These are phyloP conservation scores for Sycophaga agraensis DNA, from an alignment of 1,140 invertebrate species.

Conservation along the genomic window DNA sequence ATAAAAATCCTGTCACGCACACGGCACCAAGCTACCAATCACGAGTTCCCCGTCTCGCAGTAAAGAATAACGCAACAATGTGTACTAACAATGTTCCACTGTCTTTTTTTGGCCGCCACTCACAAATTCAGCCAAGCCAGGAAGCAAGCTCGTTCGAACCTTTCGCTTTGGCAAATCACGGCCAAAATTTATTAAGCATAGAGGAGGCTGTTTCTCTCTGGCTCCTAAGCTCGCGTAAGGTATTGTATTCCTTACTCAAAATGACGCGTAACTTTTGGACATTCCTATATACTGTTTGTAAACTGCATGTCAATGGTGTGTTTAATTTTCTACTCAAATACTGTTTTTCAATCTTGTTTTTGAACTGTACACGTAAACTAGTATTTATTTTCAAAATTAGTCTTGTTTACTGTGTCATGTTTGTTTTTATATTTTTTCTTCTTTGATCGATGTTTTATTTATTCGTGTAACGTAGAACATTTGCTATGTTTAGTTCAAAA, in stretches of 20 bases:
- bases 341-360: conserved; percentile 13
- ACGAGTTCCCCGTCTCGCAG: conserved; percentile 34
- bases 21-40: too few relatives aligned
- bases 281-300: too few relatives aligned
- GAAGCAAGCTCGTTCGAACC: conserved; percentile 67
- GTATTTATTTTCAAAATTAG: too few relatives aligned
- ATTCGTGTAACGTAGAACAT: too few relatives aligned
- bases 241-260: conserved; percentile 61
- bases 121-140: conserved; percentile 59
- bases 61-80: conserved; percentile 33
- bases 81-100: conserved; percentile 46
- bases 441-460: too few relatives aligned
- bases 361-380: too few relatives aligned
- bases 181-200: conserved; percentile 79
- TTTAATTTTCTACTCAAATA: conserved; percentile 11
- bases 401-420: too few relatives aligned
- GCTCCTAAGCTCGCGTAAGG: conserved; percentile 86
- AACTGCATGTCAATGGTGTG: too few relatives aligned
- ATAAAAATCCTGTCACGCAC: too few relatives aligned
- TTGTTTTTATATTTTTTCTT: too few relatives aligned
- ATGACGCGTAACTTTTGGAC: conserved; percentile 34
- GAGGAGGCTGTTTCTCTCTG: conserved; percentile 88
- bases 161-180: conserved; percentile 62
- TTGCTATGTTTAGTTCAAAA: too few relatives aligned
- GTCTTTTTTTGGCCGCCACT: conserved; percentile 40